A percentile compares a stretch with the other conserved stretches of the same genome.
Conservation (phyloP, 2,888 invertebrate species). For the Dorcus parallelipipedus region DNA sequence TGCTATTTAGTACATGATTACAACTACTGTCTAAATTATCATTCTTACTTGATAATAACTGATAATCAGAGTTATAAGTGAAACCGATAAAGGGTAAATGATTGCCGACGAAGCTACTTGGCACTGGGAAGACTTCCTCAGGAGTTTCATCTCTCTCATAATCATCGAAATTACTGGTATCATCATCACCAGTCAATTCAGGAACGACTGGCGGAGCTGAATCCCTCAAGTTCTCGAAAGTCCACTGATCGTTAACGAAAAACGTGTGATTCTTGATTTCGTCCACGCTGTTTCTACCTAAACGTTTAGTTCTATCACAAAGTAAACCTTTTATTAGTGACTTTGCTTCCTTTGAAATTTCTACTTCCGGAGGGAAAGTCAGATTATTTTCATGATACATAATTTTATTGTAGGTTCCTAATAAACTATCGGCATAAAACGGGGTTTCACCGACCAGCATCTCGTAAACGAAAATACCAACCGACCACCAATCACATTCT, state of each 20-base stretch:
- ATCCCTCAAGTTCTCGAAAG: slow-evolving; percentile 91
- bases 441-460: slow-evolving; percentile 99
- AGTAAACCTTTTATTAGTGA: slow-evolving; percentile 90
- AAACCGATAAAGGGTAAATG: slow-evolving; percentile 90
- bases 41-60: slow-evolving; percentile 57
- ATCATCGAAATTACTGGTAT: slow-evolving; percentile 98
- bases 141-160: slow-evolving; percentile 91
- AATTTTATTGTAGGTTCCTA: slow-evolving; percentile 97
- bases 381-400: slow-evolving; percentile 98
- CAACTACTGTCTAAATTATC: slow-evolving; percentile 63
- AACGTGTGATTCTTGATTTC: slow-evolving; percentile 95
- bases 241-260: slow-evolving; percentile 97
- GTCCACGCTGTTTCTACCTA: slow-evolving; percentile 89
- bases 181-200: slow-evolving; percentile 92
- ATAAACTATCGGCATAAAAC: slow-evolving; percentile 97
- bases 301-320: slow-evolving; percentile 83
- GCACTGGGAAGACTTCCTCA: slow-evolving; percentile 92
- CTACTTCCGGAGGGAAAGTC: slow-evolving; percentile 91
- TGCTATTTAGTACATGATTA: slow-evolving; percentile 53
- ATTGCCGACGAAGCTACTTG: slow-evolving; percentile 97
- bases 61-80: slow-evolving; percentile 93
- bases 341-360: slow-evolving; percentile 84
- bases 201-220: slow-evolving; percentile 97
- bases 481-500: slow-evolving; percentile 99
- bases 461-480: slow-evolving; percentile 97